Percentiles rank a stretch among this genome's conserved stretches.
phyloP scores from a whole-genome alignment of 2,888 invertebrate genomes.

The Pinctada fucata region DNA sequence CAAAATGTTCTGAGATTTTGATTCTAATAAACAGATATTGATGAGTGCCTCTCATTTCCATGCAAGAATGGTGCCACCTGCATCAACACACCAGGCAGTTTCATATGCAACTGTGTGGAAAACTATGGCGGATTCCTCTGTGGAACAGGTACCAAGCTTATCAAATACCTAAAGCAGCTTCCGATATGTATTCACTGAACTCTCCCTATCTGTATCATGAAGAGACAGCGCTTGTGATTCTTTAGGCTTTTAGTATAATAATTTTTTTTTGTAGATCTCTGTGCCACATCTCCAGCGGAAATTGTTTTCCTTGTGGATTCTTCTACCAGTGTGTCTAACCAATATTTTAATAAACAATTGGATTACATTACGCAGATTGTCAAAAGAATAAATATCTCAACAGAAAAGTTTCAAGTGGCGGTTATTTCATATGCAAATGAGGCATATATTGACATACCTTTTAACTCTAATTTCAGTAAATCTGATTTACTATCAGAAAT shows the following conservation, averaged over 20 bases:
- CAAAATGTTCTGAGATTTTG: neutral
- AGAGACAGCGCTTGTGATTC: too few species aligned
- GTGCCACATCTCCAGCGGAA: constrained; percentile 13
- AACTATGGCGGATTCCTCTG: constrained; percentile 2
- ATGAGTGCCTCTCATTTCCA: constrained; percentile 17
- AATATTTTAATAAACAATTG: constrained; percentile 1
- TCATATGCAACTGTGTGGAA: neutral
- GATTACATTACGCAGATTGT: constrained; percentile 17
- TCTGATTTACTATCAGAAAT: constrained; percentile 1
- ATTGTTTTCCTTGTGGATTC: constrained; percentile 16
- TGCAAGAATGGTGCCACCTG: constrained; percentile 13
- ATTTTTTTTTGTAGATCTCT: constrained; percentile 8
- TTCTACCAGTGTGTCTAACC: constrained; percentile 2
- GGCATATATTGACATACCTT: constrained; percentile 5
- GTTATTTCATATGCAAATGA: constrained; percentile 6
- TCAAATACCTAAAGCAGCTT: neutral
- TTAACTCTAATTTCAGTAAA: constrained; percentile 8
- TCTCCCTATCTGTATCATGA: too few species aligned
- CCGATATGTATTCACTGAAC: neutral
- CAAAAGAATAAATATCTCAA: constrained; percentile 6
- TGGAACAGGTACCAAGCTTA: constrained; percentile 10
- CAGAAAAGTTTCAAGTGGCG: constrained; percentile 17
- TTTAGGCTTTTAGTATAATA: too few species aligned
- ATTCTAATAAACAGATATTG: constrained; percentile 6
- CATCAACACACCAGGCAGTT: constrained; percentile 4